Evolutionary conservation across 2,888 invertebrate species (phyloP).

Genomic region (Dynastes tityus): DNA sequence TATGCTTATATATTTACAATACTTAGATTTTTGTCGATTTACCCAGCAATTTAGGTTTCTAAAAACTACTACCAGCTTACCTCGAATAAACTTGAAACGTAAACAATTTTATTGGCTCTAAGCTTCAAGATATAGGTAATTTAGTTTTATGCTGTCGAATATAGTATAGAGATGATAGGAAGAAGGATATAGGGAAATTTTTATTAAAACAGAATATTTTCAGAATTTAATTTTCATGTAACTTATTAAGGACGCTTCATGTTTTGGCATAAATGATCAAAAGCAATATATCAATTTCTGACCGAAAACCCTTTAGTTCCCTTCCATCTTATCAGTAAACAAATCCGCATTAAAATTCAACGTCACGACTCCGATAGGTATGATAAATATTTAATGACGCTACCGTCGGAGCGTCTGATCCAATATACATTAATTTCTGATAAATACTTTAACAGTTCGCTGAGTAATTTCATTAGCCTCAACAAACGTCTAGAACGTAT

Average conservation of each 20-base stretch:
- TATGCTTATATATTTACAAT: too few relatives aligned
- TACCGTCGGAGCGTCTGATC: constrained; percentile 24
- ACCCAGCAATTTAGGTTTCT: too few relatives aligned
- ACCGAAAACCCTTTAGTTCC: constrained; percentile 10
- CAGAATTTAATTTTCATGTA: constrained; percentile 2
- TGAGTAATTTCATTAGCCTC: constrained; percentile 24
- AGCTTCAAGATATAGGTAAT: too few relatives aligned
- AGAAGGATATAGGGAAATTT: too few relatives aligned
- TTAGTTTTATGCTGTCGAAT: too few relatives aligned
- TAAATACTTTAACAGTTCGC: constrained; percentile 42
- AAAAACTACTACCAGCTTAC: too few relatives aligned
- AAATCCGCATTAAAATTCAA: constrained; percentile 33
- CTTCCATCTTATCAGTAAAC: constrained; percentile 27
- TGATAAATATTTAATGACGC: constrained; percentile 34
- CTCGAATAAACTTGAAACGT: too few relatives aligned
- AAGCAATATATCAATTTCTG: constrained; percentile 1
- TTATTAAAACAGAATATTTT: not conserved
- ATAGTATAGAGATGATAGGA: too few relatives aligned
- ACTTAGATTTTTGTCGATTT: too few relatives aligned
- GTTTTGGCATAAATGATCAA: constrained; percentile 19
- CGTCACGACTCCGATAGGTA: constrained; percentile 30
- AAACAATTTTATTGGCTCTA: too few relatives aligned
- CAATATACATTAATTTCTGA: constrained; percentile 33
- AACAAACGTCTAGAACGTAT: constrained; percentile 24
- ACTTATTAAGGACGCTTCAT: not conserved